Base-by-base conservation (phyloP, 2,113 vertebrate genomes). In the Haemorhous mexicanus region DNA sequence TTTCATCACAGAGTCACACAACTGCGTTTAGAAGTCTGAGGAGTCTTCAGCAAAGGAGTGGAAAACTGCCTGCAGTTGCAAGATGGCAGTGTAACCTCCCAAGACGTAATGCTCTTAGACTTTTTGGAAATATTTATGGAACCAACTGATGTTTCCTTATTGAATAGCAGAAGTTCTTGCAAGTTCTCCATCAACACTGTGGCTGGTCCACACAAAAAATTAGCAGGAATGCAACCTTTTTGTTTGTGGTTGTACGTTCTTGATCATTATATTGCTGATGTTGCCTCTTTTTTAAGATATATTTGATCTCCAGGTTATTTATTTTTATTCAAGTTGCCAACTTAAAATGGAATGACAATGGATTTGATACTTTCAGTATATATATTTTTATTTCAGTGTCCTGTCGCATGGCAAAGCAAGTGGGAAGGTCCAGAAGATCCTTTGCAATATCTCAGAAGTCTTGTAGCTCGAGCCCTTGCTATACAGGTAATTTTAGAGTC, bases 381-480 rank as follows among this genome's bases (percentile, higher is more conserved):
- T 84, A 11, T 64, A 11, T 91, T 62, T 97, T 95, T 95, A 33
- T 96, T 96, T 41, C 95, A 99, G 99, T 99, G 99, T 97, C 99
- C 99, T n/a, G 68, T 98, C 68, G 90, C 97, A 16, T 99, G 99
- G 99, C 99, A 99, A 95, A 99, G 90, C 94, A 99, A 98, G 80
- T 99, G 99, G 99, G 99, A 99, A 97, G 99, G 99, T 61, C 99
- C 99, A 39, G 99, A 99, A 83, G 99, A 99, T 87, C 99, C 99
- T 30, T 98, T 99, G 95, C 99, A 99, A 7, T 99, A 99, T 96
- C 98, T 99, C 20, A 98, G 99, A 97, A 98, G 98, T 39, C 98
- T 99, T 5, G 98, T 99, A 56, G 96, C 98, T 70, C 98, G 98
- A 83, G 97, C 99, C 16, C 96, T 99, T 30, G 99, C 99, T 75